Evolutionary conservation across 2,113 vertebrate genomes (phyloP), one percentile per base, ranked within the genome.

Genomic region (Cinclus cinclus): DNA sequence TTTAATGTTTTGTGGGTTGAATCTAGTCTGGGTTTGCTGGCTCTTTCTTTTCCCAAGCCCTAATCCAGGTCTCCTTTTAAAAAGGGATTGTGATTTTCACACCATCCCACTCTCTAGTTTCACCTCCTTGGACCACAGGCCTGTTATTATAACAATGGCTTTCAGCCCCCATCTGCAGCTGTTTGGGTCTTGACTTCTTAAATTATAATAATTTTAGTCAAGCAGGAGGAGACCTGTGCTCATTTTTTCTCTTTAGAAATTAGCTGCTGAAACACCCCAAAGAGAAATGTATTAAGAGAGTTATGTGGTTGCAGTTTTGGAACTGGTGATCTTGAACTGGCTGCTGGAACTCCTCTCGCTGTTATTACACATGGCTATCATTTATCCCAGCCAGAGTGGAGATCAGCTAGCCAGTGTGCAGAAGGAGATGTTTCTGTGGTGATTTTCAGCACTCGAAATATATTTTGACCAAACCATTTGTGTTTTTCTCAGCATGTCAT

Each of bases 121-220:
- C 64, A 41, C 41, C 41, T 90, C 50, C 83, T 83, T 18, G 10
- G 83, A 91, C 70, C 82, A 30, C 62, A 68, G 78, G 46, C 67
- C 55, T 94, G 68, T 87, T 93, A 69, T 79, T 84, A 71, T 16
- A 25, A 21, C 19, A 30, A 68, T 80, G 69, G 50, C 90, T 91
- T 95, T 87, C 73, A 90, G 82, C 82, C 65, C 70, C 74, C 73
- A 75, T 90, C 67, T 92, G 82, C 87, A 93, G 78, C 90, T 96
- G 87, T 94, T 94, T 1, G 1, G 56, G 76, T 89, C 86, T 91
- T 91, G 86, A 75, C 92, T 94, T 92, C 52, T 91, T 89, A 67
- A 87, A 84, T 84, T 87, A 78, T 90, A 81, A 81, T 90, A 62
- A 83, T 96, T 95, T 82, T 88, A 89, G 75, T 86, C 64, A 80